Conservation (phyloP, 2,888 invertebrate species). For the Cetonia aurata region DNA sequence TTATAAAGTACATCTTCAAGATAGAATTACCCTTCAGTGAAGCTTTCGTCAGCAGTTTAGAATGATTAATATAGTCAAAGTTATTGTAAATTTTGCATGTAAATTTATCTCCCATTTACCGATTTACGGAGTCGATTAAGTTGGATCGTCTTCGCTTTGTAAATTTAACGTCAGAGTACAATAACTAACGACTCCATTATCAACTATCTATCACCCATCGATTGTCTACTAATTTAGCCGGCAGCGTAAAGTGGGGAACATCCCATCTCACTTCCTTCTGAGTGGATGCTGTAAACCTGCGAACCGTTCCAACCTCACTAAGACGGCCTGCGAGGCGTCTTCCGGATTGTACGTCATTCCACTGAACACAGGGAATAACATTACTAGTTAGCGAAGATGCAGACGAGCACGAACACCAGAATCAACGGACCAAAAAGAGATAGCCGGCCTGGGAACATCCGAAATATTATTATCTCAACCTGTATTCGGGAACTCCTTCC, state of each 20-base stretch:
- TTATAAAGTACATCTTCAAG: no score
- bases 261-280: background rate
- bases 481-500: background rate
- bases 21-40: no score
- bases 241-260: background rate
- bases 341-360: conserved; percentile 1
- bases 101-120: no score
- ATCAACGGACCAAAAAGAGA: conserved; percentile 4
- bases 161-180: conserved; percentile 18
- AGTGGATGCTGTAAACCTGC: background rate
- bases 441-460: conserved; percentile 15
- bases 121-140: background rate
- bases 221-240: conserved; percentile 13
- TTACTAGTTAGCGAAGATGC: background rate
- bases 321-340: background rate
- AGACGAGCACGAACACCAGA: no score
- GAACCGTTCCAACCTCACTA: background rate
- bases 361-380: background rate
- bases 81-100: no score
- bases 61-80: no score
- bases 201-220: conserved; percentile 37
- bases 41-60: no score
- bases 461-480: conserved; percentile 27
- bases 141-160: conserved; percentile 2
- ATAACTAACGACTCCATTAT: conserved; percentile 33